phyloP scores from a whole-genome alignment of 2,113 vertebrate species.

The Ceuthmochares aereus region DNA sequence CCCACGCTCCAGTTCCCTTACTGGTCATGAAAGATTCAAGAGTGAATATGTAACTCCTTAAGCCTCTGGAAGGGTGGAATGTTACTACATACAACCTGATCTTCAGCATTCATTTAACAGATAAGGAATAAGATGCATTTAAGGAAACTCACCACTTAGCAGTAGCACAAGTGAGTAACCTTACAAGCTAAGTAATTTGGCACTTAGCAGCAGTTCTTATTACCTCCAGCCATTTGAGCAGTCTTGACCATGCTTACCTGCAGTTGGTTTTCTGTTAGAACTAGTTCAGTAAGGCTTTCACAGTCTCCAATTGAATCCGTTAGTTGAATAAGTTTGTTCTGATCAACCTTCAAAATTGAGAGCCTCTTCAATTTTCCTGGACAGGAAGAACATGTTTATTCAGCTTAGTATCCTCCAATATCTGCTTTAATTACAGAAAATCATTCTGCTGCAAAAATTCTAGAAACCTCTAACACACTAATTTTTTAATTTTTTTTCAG shows the following conservation, averaged over 20 bases:
- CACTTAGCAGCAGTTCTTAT: neutral
- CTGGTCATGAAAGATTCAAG: slow-evolving; percentile 4
- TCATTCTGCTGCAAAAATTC: neutral
- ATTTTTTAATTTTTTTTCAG: neutral
- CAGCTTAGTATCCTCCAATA: neutral
- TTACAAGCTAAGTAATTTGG: neutral
- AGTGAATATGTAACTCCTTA: neutral
- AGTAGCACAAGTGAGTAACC: neutral
- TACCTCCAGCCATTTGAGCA: neutral
- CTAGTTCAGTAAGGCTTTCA: slow-evolving; percentile 93
- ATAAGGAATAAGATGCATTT: neutral
- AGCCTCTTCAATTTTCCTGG: slow-evolving; percentile 90
- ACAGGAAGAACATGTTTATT: neutral
- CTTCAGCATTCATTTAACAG: neutral
- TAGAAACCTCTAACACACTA: neutral
- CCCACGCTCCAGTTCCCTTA: neutral
- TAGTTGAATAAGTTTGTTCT: slow-evolving; percentile 90
- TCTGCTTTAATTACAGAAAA: neutral
- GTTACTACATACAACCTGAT: neutral
- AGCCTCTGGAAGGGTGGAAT: neutral
- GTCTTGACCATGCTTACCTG: slow-evolving; percentile 78
- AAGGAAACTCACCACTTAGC: neutral
- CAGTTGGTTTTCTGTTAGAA: slow-evolving; percentile 95
- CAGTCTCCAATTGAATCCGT: slow-evolving; percentile 93
- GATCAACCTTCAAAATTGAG: slow-evolving; percentile 95